These are phyloP conservation scores for Melolontha melolontha DNA, from an alignment of 2,888 invertebrate species.

Conservation along the genomic window DNA sequence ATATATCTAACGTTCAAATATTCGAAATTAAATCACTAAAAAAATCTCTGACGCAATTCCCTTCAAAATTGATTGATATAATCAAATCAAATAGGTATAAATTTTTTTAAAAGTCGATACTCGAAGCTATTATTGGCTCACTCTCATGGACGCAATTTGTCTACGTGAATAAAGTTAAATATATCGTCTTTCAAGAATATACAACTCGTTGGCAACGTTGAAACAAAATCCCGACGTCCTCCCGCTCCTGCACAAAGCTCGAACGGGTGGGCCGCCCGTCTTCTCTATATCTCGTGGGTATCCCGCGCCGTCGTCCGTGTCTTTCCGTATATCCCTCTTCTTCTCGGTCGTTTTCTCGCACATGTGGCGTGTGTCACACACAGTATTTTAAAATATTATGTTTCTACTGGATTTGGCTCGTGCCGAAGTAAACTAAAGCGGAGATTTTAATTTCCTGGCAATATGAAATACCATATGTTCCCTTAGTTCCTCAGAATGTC, in stretches of 20 bases:
- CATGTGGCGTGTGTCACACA: slow-evolving; percentile 52
- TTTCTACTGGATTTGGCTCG: slow-evolving; percentile 60
- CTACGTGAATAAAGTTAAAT: slow-evolving; percentile 36
- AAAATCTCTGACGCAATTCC: too few species aligned
- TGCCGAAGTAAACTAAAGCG: slow-evolving; percentile 59
- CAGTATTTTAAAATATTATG: slow-evolving; percentile 60
- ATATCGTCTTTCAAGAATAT: slow-evolving; percentile 29
- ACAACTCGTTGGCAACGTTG: slow-evolving; percentile 22
- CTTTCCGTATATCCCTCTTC: slow-evolving; percentile 15
- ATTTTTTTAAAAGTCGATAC: too few species aligned
- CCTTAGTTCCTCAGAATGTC: neutral
- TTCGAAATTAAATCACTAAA: too few species aligned
- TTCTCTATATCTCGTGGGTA: too few species aligned
- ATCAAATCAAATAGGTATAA: too few species aligned
- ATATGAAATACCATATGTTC: slow-evolving; percentile 21
- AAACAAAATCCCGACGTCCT: too few species aligned
- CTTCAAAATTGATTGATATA: too few species aligned
- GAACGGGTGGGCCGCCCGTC: too few species aligned
- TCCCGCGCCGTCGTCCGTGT: neutral
- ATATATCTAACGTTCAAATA: too few species aligned
- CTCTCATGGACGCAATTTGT: too few species aligned
- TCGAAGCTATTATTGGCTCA: too few species aligned
- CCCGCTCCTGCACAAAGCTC: too few species aligned
- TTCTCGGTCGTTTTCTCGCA: slow-evolving; percentile 28
- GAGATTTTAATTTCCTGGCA: slow-evolving; percentile 56